Conservation (phyloP, 2,888 invertebrate genomes). For the Cosmia pyralina region DNA sequence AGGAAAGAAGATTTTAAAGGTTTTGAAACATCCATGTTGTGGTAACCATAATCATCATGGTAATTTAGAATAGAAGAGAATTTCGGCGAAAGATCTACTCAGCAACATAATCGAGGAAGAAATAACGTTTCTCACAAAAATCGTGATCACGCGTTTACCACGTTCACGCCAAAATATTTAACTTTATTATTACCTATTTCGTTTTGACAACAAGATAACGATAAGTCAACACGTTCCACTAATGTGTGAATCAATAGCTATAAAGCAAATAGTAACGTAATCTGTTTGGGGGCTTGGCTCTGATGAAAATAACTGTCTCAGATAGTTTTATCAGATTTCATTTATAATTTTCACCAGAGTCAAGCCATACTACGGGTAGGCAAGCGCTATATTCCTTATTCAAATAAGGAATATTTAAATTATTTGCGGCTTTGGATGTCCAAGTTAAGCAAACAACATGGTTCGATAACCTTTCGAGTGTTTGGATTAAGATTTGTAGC, state of each 20-base stretch:
- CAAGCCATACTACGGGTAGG: not conserved
- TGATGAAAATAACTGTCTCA: not conserved
- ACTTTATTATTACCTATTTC: conserved; percentile 24
- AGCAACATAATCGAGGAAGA: not conserved
- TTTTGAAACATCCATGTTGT: not conserved
- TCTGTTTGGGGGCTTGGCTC: conserved; percentile 45
- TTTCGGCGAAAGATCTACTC: not conserved
- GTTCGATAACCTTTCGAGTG: conserved; percentile 40
- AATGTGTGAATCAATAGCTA: conserved; percentile 31
- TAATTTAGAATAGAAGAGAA: too few species aligned
- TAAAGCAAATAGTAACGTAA: conserved; percentile 23
- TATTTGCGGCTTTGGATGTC: not conserved
- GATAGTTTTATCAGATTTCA: too few species aligned
- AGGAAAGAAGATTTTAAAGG: not conserved
- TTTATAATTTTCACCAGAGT: too few species aligned
- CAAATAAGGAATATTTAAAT: not conserved
- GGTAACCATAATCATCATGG: too few species aligned
- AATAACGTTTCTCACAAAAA: not conserved
- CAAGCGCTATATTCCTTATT: not conserved
- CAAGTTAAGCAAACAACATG: not conserved
- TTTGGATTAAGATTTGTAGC: not conserved
- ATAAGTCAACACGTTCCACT: conserved; percentile 14
- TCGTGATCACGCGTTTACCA: conserved; percentile 44
- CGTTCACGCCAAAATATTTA: conserved; percentile 37
- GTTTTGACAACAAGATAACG: conserved; percentile 25